Evolutionary conservation across 2,797 vertebrate species (phyloP).

Genomic region (Chrysocyon brachyurus): DNA sequence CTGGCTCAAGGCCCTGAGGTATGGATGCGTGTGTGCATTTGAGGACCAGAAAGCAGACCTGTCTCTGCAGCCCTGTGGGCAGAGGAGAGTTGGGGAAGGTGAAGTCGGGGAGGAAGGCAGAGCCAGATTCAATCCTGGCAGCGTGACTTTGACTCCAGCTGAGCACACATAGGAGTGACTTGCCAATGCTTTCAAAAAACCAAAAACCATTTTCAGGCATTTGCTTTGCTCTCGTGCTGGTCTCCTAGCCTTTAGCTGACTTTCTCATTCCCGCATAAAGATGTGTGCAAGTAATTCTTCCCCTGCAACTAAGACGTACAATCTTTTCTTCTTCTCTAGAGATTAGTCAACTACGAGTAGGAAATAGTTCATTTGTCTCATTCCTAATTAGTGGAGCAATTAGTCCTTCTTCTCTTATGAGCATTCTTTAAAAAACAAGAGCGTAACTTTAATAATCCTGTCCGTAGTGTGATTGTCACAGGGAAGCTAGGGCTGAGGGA

Average conservation of each 20-base stretch:
- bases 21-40: fast-evolving
- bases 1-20: neutral
- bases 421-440: neutral
- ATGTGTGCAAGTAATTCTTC: neutral
- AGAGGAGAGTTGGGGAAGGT: too few relatives aligned
- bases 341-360: neutral
- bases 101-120: neutral
- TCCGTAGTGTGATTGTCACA: neutral
- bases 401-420: neutral
- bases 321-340: conserved; percentile 10
- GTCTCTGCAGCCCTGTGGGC: neutral
- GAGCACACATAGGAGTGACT: neutral
- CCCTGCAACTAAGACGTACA: neutral
- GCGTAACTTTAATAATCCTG: neutral
- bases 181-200: neutral
- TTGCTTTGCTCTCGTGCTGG: neutral
- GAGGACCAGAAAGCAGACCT: neutral
- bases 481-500: neutral
- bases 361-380: conserved; percentile 38
- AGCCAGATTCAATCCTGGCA: neutral
- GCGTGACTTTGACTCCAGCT: neutral
- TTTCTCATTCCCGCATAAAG: neutral
- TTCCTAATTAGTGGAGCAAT: neutral
- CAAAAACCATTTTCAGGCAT: neutral
- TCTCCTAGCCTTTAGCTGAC: neutral